Conservation (phyloP, 2,888 invertebrate genomes). For the Hirtodrosophila duncani region DNA sequence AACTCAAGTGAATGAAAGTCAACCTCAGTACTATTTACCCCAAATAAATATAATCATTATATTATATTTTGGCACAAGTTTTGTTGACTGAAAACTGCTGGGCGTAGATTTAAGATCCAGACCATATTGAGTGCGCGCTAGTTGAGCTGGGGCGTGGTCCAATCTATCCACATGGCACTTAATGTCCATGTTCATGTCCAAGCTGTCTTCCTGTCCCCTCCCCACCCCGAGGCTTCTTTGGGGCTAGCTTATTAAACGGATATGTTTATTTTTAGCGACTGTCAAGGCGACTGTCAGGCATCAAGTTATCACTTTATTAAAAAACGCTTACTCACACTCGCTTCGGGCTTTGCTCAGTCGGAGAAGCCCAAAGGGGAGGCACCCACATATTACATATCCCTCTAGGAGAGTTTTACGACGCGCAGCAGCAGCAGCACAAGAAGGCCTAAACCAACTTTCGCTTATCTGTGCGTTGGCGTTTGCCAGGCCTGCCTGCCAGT, state of each 20-base stretch:
- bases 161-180: background rate
- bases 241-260: slow-evolving; percentile 37
- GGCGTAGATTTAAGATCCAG: too few species aligned
- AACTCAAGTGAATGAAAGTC: too few species aligned
- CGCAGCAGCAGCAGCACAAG: slow-evolving; percentile 45
- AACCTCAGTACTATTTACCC: too few species aligned
- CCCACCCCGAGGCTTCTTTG: slow-evolving; percentile 23
- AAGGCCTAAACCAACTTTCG: slow-evolving; percentile 56
- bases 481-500: slow-evolving; percentile 6
- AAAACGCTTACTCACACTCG: slow-evolving; percentile 66
- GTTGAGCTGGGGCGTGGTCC: slow-evolving; percentile 28
- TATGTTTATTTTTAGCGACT: slow-evolving; percentile 61
- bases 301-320: slow-evolving; percentile 71
- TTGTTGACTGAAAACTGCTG: background rate
- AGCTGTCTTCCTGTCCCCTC: slow-evolving; percentile 19
- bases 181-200: slow-evolving; percentile 1
- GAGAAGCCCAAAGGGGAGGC: slow-evolving; percentile 13
- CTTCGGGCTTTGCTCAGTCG: too few species aligned
- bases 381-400: slow-evolving; percentile 10
- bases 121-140: too few species aligned
- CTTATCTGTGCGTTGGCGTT: slow-evolving; percentile 59
- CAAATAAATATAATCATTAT: too few species aligned
- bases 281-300: slow-evolving; percentile 52
- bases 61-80: too few species aligned
- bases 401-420: slow-evolving; percentile 45